phyloP scores from a whole-genome alignment of 1,140 invertebrate species.

The Hypothenemus hampei region DNA sequence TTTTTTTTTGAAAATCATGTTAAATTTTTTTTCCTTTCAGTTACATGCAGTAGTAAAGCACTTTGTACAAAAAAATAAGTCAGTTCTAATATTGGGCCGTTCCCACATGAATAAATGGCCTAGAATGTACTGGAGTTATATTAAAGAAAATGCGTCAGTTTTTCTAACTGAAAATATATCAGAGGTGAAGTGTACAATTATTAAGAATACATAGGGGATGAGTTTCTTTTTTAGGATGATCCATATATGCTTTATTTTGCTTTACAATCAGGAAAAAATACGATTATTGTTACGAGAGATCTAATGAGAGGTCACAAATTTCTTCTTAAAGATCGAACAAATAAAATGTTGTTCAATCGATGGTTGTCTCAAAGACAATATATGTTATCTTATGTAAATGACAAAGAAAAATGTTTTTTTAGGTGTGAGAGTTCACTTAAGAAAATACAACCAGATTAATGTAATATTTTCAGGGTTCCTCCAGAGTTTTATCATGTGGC shows the following conservation, averaged over 20 bases:
- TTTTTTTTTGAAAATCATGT: background rate
- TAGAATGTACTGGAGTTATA: constrained; percentile 47
- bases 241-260: constrained; percentile 75
- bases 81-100: constrained; percentile 63
- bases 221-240: constrained; percentile 58
- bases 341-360: constrained; percentile 56
- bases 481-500: constrained; percentile 20
- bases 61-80: constrained; percentile 53
- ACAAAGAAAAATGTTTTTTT: constrained; percentile 44
- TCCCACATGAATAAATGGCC: constrained; percentile 66
- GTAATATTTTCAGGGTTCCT: constrained; percentile 21
- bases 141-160: constrained; percentile 50
- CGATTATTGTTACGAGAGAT: constrained; percentile 70
- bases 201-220: no score
- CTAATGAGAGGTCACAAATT: constrained; percentile 68
- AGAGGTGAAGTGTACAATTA: constrained; percentile 35
- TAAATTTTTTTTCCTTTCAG: constrained; percentile 39
- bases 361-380: constrained; percentile 69
- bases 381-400: constrained; percentile 43
- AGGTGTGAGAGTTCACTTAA: constrained; percentile 34
- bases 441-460: constrained; percentile 1
- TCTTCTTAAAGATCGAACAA: constrained; percentile 49
- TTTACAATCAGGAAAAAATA: constrained; percentile 61
- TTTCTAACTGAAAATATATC: constrained; percentile 66
- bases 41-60: constrained; percentile 54